Conservation (phyloP, 1,140 invertebrate species). For the Drosophila tristis region DNA sequence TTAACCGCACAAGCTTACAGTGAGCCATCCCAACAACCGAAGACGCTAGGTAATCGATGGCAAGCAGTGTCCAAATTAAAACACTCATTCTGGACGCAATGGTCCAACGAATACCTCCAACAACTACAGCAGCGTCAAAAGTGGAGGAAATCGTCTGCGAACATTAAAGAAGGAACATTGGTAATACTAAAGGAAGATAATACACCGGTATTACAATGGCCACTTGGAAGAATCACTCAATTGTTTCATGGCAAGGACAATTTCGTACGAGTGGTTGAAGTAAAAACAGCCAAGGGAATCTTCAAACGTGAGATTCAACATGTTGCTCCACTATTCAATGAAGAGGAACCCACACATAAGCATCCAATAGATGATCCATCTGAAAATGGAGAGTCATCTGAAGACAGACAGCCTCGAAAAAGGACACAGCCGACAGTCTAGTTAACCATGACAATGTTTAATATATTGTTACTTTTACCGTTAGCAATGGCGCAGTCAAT, state of each 20-base stretch:
- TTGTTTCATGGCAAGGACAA: too few relatives aligned
- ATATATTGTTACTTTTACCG: not conserved
- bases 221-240: too few relatives aligned
- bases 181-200: not conserved
- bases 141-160: not conserved
- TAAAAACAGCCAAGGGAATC: too few relatives aligned
- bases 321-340: too few relatives aligned
- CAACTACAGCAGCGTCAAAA: not conserved
- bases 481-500: not conserved
- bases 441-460: not conserved
- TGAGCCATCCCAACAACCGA: not conserved
- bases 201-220: too few relatives aligned
- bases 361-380: too few relatives aligned
- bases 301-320: too few relatives aligned
- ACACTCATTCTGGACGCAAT: not conserved
- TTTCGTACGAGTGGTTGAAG: too few relatives aligned
- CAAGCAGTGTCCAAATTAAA: not conserved
- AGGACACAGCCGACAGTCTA: not conserved
- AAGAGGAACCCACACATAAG: too few relatives aligned
- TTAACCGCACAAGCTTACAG: not conserved
- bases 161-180: not conserved
- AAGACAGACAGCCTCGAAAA: not conserved
- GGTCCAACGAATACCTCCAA: not conserved
- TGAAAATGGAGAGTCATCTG: not conserved
- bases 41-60: not conserved